Evolutionary conservation across 2,797 vertebrate genomes (phyloP), one percentile per base, ranked within the genome.

Genomic region (Anabas testudineus): DNA sequence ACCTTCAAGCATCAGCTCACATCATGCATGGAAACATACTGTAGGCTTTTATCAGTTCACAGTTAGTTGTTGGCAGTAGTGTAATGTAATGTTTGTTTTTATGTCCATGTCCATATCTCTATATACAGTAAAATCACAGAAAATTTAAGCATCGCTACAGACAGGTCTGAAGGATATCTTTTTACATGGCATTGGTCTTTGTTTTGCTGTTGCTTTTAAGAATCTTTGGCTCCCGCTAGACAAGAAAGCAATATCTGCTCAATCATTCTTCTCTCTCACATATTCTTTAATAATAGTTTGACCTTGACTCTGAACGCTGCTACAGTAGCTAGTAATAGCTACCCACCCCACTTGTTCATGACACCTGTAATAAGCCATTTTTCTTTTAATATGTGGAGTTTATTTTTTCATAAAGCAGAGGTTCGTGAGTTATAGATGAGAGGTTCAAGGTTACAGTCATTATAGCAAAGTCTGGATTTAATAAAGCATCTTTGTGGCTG

Each of bases 211-310:
- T 52, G 10, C 30, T 26, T 68, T 46, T 32, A 32, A 56, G 34
- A 15, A 16, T 30, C 18, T 57, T 48, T 69, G 46, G 18, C 12
- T 56, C 65, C 5, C 47, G 14, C 3, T 54, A 65, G 18, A 52
- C 22, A 52, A 19, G 7, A 57, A 72, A 62, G 41, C 26, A 57
- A 21, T 65, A 47, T 63, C 19, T 12, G 34, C 49, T 21, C 13
- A 7, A n/a, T 51, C 42, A 39, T 10, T 36, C 46, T 34, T 5
- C 45, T 37, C 28, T 12, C 32, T 30, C n/a, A 22, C 47, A 51
- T 37, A 58, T 46, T 10, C n/a, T 62, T 26, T 36, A 78, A 60
- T 52, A 45, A 67, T 6, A 3, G 3, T 30, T 72, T 76, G 39
- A 53, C 65, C 49, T 76, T 28, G 51, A 67, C 30, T 42, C 30